Evolutionary conservation across 2,888 invertebrate genomes (phyloP).

Genomic region (Campoletis raptor): DNA sequence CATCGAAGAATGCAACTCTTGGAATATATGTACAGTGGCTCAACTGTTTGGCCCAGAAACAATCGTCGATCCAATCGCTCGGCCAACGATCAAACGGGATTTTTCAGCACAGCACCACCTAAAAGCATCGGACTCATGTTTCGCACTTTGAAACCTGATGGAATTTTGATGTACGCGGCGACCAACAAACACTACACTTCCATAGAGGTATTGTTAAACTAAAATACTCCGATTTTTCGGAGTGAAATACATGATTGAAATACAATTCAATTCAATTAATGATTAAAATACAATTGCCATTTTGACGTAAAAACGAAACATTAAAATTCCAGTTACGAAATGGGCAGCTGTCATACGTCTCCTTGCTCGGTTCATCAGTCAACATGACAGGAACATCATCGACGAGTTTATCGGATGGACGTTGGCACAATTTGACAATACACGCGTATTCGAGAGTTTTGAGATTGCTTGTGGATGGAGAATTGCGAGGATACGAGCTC

Average conservation of each 20-base stretch:
- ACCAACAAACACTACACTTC: conserved; percentile 95
- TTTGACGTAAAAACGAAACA: not conserved
- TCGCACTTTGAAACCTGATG: conserved; percentile 91
- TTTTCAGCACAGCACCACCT: conserved; percentile 85
- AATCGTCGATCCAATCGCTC: conserved; percentile 76
- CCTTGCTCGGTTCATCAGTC: conserved; percentile 91
- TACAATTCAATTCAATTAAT: not conserved
- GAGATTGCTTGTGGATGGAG: conserved; percentile 90
- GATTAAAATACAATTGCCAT: not conserved
- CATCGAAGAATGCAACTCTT: conserved; percentile 94
- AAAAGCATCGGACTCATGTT: conserved; percentile 93
- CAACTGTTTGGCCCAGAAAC: conserved; percentile 88
- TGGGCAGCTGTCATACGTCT: conserved; percentile 92
- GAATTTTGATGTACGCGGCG: conserved; percentile 94
- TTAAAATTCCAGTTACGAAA: conserved; percentile 86
- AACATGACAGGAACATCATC: conserved; percentile 90
- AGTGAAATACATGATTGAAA: not conserved
- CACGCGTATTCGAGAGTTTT: conserved; percentile 90
- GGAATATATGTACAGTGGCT: conserved; percentile 91
- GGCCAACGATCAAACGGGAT: conserved; percentile 71
- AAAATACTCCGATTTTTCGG: not conserved
- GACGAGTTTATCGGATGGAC: conserved; percentile 90
- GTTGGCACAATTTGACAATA: conserved; percentile 95
- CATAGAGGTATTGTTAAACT: conserved; percentile 87
- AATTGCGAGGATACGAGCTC: conserved; percentile 92